These are phyloP conservation scores for Brenthis daphne DNA, from an alignment of 2,888 invertebrate species.

Conservation along the genomic window DNA sequence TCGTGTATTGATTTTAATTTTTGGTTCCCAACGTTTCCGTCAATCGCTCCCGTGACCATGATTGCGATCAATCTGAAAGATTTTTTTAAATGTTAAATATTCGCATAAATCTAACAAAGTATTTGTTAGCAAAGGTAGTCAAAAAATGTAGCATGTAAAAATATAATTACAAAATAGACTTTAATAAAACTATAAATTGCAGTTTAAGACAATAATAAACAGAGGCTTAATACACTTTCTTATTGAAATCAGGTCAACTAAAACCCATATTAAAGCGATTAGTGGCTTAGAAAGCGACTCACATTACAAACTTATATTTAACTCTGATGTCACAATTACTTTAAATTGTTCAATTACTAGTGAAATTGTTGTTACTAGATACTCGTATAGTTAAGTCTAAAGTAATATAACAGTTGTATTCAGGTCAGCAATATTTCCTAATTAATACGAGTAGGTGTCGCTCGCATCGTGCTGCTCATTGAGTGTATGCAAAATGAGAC, in stretches of 20 bases:
- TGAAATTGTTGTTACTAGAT: conserved; percentile 26
- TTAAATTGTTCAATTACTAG: conserved; percentile 21
- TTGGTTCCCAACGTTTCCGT: too few relatives aligned
- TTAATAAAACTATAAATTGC: conserved; percentile 2
- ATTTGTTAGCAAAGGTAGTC: too few relatives aligned
- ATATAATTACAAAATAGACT: too few relatives aligned
- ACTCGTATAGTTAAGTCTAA: conserved; percentile 19
- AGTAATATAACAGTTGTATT: conserved; percentile 28
- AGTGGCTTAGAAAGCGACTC: conserved; percentile 10
- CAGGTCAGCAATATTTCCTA: conserved; percentile 48
- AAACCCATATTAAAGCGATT: conserved; percentile 8
- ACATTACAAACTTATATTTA: conserved; percentile 16
- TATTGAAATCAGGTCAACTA: not conserved
- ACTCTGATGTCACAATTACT: conserved; percentile 11
- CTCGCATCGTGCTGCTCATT: conserved; percentile 43
- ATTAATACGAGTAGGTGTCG: conserved; percentile 52
- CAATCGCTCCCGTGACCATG: too few relatives aligned
- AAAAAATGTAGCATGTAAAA: too few relatives aligned
- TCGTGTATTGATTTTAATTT: too few relatives aligned
- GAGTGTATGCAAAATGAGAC: conserved; percentile 21
- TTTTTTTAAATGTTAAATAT: too few relatives aligned
- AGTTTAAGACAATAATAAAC: conserved; percentile 4
- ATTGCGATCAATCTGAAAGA: too few relatives aligned
- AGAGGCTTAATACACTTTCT: not conserved
- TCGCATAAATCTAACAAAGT: too few relatives aligned